These are phyloP conservation scores for Nipponacmea schrenckii DNA, from an alignment of 2,888 invertebrate genomes.

Conservation along the genomic window DNA sequence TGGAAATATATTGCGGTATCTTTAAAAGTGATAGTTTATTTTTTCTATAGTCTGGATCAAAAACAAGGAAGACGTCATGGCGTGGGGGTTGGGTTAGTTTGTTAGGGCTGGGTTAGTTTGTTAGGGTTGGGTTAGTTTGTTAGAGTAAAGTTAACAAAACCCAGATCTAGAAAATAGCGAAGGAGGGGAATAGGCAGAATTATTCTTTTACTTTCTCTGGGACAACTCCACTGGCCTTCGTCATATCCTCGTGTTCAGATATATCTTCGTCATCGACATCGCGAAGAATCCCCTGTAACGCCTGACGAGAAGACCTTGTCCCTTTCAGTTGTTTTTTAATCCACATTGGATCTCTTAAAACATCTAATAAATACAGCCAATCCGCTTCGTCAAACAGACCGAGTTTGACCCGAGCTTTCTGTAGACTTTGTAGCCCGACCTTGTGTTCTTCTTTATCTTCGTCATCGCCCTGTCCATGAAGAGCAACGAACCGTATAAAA, in stretches of 20 bases:
- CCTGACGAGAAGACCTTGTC: neutral
- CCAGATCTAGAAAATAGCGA: too few relatives aligned
- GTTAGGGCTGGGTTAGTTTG: too few relatives aligned
- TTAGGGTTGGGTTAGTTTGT: too few relatives aligned
- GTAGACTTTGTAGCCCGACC: conserved; percentile 19
- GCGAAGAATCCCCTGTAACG: neutral
- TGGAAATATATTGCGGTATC: too few relatives aligned
- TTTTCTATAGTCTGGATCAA: too few relatives aligned
- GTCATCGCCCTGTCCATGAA: conserved; percentile 20
- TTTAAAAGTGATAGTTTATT: too few relatives aligned
- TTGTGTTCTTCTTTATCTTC: conserved; percentile 25
- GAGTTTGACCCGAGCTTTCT: conserved; percentile 18
- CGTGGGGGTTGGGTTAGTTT: too few relatives aligned
- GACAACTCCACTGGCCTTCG: neutral
- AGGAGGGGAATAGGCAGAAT: neutral
- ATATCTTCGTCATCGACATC: neutral
- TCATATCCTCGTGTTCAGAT: neutral
- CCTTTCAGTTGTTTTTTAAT: conserved; percentile 1
- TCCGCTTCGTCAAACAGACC: conserved; percentile 24
- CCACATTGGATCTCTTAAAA: neutral
- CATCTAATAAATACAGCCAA: conserved; percentile 20
- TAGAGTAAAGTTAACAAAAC: too few relatives aligned
- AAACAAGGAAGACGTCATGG: too few relatives aligned
- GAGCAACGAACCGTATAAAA: conserved; percentile 21
- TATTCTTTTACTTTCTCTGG: neutral